A percentile compares a stretch with the other conserved stretches of the same genome.
phyloP scores from a whole-genome alignment of 2,888 invertebrate species.

The Cosmopolites sordidus region DNA sequence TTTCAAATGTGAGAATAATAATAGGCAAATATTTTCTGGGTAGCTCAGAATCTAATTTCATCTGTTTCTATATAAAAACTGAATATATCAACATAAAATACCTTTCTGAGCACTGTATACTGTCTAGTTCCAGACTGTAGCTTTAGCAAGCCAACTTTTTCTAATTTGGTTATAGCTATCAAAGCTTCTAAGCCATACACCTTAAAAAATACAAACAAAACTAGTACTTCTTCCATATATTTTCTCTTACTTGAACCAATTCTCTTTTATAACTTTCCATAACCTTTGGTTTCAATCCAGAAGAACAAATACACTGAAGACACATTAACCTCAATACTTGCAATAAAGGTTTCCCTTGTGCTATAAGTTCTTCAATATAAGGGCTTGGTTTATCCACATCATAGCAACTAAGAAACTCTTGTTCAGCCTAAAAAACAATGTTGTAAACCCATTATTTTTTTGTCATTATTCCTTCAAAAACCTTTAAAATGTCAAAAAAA shows the following conservation, averaged over 20 bases:
- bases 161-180: slow-evolving; percentile 77
- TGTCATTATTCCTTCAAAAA: slow-evolving; percentile 17
- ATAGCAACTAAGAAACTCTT: slow-evolving; percentile 86
- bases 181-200: slow-evolving; percentile 85
- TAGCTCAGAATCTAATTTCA: no score
- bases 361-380: slow-evolving; percentile 90
- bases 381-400: slow-evolving; percentile 86
- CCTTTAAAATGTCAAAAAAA: slow-evolving; percentile 46
- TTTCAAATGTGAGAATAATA: no score
- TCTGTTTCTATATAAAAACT: no score
- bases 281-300: slow-evolving; percentile 88
- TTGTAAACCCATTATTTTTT: not conserved
- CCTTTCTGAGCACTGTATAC: slow-evolving; percentile 73
- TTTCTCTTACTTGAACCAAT: slow-evolving; percentile 49
- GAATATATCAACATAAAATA: slow-evolving; percentile 32
- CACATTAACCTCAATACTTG: slow-evolving; percentile 87
- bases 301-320: slow-evolving; percentile 87
- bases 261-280: slow-evolving; percentile 62
- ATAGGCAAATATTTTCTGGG: no score
- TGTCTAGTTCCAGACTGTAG: slow-evolving; percentile 68
- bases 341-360: slow-evolving; percentile 73
- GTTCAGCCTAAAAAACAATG: slow-evolving; percentile 60
- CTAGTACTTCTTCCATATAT: not conserved
- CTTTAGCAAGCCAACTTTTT: slow-evolving; percentile 78
- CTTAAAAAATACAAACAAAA: slow-evolving; percentile 39